Conservation (phyloP, 2,888 invertebrate genomes). For the Chironomus riparius region DNA sequence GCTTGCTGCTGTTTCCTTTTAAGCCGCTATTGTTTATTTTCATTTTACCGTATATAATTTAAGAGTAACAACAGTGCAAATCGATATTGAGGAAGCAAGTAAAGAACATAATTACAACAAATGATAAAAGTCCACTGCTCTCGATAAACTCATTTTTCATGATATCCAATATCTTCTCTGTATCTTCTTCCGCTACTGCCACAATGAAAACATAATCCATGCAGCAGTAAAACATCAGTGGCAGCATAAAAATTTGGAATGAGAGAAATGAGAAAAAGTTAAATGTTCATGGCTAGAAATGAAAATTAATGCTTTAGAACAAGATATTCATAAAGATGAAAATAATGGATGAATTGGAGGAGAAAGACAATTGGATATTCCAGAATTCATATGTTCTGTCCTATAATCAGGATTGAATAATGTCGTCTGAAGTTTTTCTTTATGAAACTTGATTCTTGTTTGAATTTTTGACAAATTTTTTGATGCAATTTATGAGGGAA, state of each 20-base stretch:
- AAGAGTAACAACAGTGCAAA: not conserved
- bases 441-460: not conserved
- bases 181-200: not conserved
- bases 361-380: not conserved
- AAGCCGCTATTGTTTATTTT: too few species aligned
- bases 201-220: not conserved
- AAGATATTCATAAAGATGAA: not conserved
- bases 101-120: not conserved
- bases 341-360: not conserved
- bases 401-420: not conserved
- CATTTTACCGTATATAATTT: too few species aligned
- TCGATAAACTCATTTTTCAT: not conserved
- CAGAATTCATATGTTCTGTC: not conserved
- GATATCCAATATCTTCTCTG: not conserved
- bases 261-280: not conserved
- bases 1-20: not conserved
- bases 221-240: too few species aligned
- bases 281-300: not conserved
- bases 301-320: not conserved
- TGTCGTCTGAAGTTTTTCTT: not conserved
- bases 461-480: too few species aligned
- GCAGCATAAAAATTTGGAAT: not conserved
- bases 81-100: not conserved
- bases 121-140: not conserved
- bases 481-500: too few species aligned